phyloP scores from a whole-genome alignment of 2,888 invertebrate species.

The Oligia latruncula region DNA sequence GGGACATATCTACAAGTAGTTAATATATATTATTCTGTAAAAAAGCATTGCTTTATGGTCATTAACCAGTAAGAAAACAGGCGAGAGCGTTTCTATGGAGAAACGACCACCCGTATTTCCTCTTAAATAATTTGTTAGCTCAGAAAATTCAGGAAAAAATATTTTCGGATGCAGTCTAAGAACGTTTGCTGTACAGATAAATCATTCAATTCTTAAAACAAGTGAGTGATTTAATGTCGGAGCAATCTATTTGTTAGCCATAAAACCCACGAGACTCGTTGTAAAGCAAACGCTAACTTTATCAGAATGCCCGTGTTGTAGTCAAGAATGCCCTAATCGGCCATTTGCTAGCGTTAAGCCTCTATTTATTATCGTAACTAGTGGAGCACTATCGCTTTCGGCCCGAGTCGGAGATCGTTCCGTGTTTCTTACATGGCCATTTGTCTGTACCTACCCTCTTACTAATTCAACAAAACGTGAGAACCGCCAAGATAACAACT shows the following conservation, averaged over 20 bases:
- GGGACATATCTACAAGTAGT: too few species aligned
- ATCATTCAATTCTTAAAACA: slow-evolving; percentile 38
- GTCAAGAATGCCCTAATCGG: slow-evolving; percentile 87
- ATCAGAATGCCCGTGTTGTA: slow-evolving; percentile 86
- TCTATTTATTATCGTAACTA: slow-evolving; percentile 87
- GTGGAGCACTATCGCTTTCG: slow-evolving; percentile 86
- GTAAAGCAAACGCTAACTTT: slow-evolving; percentile 85
- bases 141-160: not conserved
- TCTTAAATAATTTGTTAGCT: too few species aligned
- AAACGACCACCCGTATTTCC: too few species aligned
- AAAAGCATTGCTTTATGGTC: too few species aligned
- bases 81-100: too few species aligned
- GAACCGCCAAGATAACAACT: slow-evolving; percentile 81
- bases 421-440: slow-evolving; percentile 81
- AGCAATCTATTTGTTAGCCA: slow-evolving; percentile 79
- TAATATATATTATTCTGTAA: too few species aligned
- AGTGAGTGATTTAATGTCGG: slow-evolving; percentile 78
- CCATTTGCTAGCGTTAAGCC: slow-evolving; percentile 85
- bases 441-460: slow-evolving; percentile 85
- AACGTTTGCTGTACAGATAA: slow-evolving; percentile 14
- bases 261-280: slow-evolving; percentile 83
- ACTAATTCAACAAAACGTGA: slow-evolving; percentile 86
- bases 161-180: not conserved
- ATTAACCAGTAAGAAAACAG: too few species aligned
- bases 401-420: slow-evolving; percentile 80